phyloP scores from a whole-genome alignment of 2,888 invertebrate species.

The Heliothis peltigera region DNA sequence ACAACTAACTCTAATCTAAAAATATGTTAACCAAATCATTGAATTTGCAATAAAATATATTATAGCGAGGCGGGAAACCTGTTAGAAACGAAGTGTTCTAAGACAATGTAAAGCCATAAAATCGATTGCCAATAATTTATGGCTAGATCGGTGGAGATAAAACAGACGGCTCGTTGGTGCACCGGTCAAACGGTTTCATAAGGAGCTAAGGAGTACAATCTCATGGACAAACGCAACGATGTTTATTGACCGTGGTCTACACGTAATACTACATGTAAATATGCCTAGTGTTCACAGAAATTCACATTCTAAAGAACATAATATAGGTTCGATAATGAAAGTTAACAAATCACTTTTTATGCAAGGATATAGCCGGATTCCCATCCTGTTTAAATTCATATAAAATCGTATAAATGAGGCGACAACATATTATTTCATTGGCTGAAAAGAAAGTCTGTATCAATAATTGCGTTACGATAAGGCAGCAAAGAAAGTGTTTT shows the following conservation, averaged over 20 bases:
- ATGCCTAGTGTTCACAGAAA: background rate
- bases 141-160: conserved; percentile 52
- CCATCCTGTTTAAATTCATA: too few relatives aligned
- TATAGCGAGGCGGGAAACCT: conserved; percentile 44
- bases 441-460: too few relatives aligned
- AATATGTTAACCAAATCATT: conserved; percentile 29
- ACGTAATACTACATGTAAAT: background rate
- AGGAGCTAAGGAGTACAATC: conserved; percentile 18
- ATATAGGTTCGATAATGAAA: conserved; percentile 31
- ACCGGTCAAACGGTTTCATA: conserved; percentile 37
- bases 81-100: conserved; percentile 54
- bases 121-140: conserved; percentile 68
- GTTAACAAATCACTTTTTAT: too few relatives aligned
- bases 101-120: conserved; percentile 66
- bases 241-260: conserved; percentile 13
- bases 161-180: conserved; percentile 45
- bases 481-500: background rate
- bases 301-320: conserved; percentile 21
- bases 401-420: too few relatives aligned
- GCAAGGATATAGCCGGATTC: too few relatives aligned
- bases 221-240: conserved; percentile 14
- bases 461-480: too few relatives aligned
- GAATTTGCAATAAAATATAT: conserved; percentile 44
- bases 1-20: conserved; percentile 18
- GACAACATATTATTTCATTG: too few relatives aligned